A percentile compares a stretch with the other conserved stretches of the same genome.
Conservation (phyloP, 1,140 invertebrate species). For the Saxidomus purpurata region DNA sequence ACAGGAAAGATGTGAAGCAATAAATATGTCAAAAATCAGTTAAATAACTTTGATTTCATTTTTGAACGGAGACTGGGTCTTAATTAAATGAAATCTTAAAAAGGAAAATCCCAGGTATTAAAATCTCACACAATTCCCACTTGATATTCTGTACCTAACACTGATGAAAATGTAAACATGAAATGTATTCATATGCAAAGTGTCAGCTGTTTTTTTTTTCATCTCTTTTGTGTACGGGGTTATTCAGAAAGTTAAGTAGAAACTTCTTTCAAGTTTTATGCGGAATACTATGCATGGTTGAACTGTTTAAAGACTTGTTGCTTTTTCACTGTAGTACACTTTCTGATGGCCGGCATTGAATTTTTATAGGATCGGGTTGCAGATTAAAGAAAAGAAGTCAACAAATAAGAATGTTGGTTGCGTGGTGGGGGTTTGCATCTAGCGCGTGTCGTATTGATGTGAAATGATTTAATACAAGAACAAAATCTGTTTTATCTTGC, state of each 20-base stretch:
- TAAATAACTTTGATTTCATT: no score
- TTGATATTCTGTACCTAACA: not conserved
- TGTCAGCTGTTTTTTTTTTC: conserved; percentile 4
- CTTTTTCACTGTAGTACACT: not conserved
- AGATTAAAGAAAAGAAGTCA: not conserved
- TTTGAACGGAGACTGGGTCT: no score
- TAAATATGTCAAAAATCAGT: no score
- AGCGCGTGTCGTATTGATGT: conserved; percentile 11
- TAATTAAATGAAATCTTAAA: no score
- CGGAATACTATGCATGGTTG: not conserved
- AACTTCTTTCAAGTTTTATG: not conserved
- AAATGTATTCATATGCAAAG: conserved; percentile 10
- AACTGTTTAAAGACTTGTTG: not conserved
- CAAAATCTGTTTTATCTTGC: conserved; percentile 3
- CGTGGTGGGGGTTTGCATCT: not conserved
- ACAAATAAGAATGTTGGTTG: conserved; percentile 11
- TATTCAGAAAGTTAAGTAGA: not conserved
- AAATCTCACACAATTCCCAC: not conserved
- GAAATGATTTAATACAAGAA: not conserved
- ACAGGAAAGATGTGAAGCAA: no score
- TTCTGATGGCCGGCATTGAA: not conserved
- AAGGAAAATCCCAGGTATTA: no score
- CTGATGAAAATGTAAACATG: not conserved
- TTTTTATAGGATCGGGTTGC: conserved; percentile 11
- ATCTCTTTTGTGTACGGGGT: not conserved